phyloP scores from a whole-genome alignment of 53 echinoderm and acorn worm genomes.

The Antedon mediterranea region DNA sequence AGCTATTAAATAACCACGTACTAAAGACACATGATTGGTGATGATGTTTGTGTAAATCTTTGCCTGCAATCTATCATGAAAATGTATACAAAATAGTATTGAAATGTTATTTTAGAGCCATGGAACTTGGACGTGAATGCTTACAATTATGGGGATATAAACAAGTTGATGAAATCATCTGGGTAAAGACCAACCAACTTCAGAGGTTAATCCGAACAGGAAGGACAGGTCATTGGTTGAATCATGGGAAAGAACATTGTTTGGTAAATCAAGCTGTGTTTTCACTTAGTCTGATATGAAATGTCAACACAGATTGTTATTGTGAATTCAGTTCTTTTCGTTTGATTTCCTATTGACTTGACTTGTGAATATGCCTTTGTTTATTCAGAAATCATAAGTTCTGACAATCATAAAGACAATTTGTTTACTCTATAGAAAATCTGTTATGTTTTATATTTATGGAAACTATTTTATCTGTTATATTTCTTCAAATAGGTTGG shows the following conservation, averaged over 20 bases:
- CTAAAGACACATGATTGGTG: no score
- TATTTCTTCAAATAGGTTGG: slow-evolving; percentile 47
- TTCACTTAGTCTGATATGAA: no score
- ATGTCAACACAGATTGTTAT: no score
- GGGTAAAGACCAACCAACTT: slow-evolving; percentile 98
- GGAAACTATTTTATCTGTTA: no score
- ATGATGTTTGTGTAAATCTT: not conserved
- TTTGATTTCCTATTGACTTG: no score
- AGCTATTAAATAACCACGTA: no score
- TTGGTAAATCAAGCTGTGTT: slow-evolving; percentile 33
- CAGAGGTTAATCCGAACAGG: slow-evolving; percentile 88
- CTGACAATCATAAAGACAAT: not conserved
- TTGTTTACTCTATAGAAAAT: not conserved
- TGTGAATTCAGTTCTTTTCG: no score
- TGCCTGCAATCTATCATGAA: not conserved
- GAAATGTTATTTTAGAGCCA: slow-evolving; percentile 36
- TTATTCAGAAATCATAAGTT: not conserved
- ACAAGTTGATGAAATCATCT: slow-evolving; percentile 82
- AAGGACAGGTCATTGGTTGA: slow-evolving; percentile 93
- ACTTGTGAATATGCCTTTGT: no score
- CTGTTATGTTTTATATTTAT: not conserved
- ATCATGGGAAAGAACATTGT: slow-evolving; percentile 98
- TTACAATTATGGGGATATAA: slow-evolving; percentile 80
- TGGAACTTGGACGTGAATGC: slow-evolving; percentile 97
- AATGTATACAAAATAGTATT: not conserved